Evolutionary conservation across 1,140 invertebrate species (phyloP).

Genomic region (Ctenoplectra terminalis): DNA sequence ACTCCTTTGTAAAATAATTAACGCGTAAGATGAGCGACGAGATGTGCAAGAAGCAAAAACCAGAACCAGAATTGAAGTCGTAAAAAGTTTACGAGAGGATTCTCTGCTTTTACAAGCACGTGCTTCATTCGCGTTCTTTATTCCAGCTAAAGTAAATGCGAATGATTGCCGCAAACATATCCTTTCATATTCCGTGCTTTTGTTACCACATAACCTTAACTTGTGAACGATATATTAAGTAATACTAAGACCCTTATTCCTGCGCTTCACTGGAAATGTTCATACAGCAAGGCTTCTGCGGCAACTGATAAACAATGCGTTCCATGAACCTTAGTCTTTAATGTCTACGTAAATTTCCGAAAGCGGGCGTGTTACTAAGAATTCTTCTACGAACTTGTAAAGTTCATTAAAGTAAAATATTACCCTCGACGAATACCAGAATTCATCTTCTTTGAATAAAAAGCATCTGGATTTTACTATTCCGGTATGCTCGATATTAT

Average conservation of each 20-base stretch:
- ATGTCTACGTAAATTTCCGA: not conserved
- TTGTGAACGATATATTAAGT: not conserved
- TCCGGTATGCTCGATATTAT: not conserved
- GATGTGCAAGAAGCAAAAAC: constrained; percentile 6
- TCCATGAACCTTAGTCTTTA: not conserved
- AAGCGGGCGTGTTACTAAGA: not conserved
- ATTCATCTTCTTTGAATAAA: not conserved
- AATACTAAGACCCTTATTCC: not conserved
- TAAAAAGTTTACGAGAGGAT: constrained; percentile 42
- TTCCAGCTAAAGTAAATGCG: not conserved
- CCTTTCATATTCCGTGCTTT: not conserved
- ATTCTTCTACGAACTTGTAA: not conserved
- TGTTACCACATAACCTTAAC: not conserved
- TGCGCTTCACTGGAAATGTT: constrained; percentile 3
- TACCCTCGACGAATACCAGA: not conserved
- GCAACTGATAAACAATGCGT: not conserved
- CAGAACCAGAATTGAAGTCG: constrained; percentile 29
- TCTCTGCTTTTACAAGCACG: not conserved
- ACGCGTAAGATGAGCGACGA: constrained; percentile 24
- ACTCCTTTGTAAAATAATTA: constrained; percentile 27
- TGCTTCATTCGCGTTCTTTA: constrained; percentile 45
- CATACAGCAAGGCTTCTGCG: too few relatives aligned
- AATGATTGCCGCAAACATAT: not conserved
- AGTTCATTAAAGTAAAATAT: not conserved
- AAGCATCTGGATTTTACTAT: not conserved